Percentiles rank a stretch among this genome's conserved stretches.
Conservation (phyloP, 2,888 invertebrate genomes). For the Chironomus riparius region DNA sequence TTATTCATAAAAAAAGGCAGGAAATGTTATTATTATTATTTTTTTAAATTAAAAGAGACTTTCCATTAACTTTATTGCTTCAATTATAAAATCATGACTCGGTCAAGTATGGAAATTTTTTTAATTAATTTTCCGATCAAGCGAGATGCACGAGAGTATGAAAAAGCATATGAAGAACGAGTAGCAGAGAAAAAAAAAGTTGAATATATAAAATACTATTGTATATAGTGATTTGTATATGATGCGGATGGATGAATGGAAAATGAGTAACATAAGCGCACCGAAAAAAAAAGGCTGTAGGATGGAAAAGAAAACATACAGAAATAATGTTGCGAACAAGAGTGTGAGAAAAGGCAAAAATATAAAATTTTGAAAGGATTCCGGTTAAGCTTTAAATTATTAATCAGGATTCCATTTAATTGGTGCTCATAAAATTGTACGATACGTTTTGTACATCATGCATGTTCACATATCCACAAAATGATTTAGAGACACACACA, state of each 20-base stretch:
- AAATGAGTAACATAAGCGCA: no score
- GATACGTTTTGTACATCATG: background rate
- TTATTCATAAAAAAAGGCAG: background rate
- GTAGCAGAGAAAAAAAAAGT: no score
- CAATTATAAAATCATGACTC: conserved; percentile 21
- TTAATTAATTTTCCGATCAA: conserved; percentile 7
- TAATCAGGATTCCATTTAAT: background rate
- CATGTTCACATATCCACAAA: background rate
- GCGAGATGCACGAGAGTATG: background rate
- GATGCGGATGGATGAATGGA: no score
- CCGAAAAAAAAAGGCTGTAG: no score
- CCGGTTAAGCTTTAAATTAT: background rate
- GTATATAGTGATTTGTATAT: no score
- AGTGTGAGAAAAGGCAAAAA: no score
- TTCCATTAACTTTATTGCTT: conserved; percentile 24
- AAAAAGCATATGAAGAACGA: no score
- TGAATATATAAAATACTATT: no score
- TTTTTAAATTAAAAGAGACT: conserved; percentile 19
- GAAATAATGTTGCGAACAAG: no score
- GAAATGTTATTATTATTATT: background rate
- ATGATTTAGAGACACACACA: background rate
- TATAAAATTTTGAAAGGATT: no score
- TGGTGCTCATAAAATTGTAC: background rate
- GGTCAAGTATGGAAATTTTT: conserved; percentile 4
- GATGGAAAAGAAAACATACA: no score